These are phyloP conservation scores for Acromyrmex echinatior DNA, from an alignment of 1,140 invertebrate species.

Conservation along the genomic window DNA sequence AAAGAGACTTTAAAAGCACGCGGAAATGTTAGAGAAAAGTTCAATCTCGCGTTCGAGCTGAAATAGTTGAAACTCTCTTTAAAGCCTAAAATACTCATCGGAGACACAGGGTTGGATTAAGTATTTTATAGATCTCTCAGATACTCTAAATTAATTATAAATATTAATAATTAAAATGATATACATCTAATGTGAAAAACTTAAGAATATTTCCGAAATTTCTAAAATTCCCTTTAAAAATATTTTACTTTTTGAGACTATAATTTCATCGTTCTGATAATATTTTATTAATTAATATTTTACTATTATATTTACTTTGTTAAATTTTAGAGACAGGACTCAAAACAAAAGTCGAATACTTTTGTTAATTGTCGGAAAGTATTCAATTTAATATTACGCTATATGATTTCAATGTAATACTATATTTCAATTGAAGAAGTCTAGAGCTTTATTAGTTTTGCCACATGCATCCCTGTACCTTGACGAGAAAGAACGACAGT, in stretches of 20 bases:
- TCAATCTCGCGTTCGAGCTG: not conserved
- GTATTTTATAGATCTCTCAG: not conserved
- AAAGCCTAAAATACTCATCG: not conserved
- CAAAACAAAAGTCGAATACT: not conserved
- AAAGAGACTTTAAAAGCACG: slow-evolving; percentile 36
- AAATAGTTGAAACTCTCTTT: not conserved
- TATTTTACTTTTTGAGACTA: not conserved
- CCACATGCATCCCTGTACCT: not conserved
- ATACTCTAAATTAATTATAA: not conserved
- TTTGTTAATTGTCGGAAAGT: not conserved
- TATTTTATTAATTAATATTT: not conserved
- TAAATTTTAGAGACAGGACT: not conserved
- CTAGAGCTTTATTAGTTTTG: slow-evolving; percentile 12
- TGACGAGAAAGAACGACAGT: slow-evolving; percentile 10
- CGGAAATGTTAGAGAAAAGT: not conserved
- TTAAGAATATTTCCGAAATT: not conserved
- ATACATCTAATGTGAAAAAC: not conserved
- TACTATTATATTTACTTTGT: slow-evolving; percentile 2
- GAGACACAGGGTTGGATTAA: not conserved
- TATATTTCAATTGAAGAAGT: not conserved
- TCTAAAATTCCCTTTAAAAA: not conserved
- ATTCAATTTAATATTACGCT: not conserved
- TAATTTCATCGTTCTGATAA: not conserved
- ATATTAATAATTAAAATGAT: not conserved
- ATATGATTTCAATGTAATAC: not conserved